These are phyloP conservation scores for Acleris cristana DNA, from an alignment of 2,888 invertebrate genomes.

Conservation along the genomic window DNA sequence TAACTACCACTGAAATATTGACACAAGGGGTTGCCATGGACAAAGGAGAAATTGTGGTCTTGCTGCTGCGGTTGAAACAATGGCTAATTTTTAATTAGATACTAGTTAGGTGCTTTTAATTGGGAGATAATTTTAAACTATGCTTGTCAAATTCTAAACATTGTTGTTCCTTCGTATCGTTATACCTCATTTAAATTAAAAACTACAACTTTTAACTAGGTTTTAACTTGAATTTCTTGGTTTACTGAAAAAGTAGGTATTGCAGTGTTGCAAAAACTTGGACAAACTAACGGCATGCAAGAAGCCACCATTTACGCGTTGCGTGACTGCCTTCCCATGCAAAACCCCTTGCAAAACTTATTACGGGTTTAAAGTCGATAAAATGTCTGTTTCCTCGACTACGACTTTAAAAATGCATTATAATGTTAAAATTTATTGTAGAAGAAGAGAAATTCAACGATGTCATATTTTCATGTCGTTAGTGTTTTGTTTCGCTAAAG, in stretches of 20 bases:
- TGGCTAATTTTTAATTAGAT: background rate
- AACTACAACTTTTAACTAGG: too few relatives aligned
- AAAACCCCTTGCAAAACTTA: conserved; percentile 19
- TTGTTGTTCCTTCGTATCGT: too few relatives aligned
- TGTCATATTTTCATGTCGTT: too few relatives aligned
- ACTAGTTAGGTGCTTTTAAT: too few relatives aligned
- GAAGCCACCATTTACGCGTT: conserved; percentile 23
- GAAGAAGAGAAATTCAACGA: too few relatives aligned
- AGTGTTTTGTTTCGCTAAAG: too few relatives aligned
- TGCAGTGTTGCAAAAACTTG: too few relatives aligned
- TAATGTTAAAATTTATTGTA: background rate
- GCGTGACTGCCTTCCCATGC: conserved; percentile 28
- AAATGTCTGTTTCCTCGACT: conserved; percentile 7
- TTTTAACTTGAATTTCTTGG: too few relatives aligned
- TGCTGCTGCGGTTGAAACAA: background rate
- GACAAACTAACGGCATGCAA: conserved; percentile 9
- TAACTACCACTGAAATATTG: conserved; percentile 60
- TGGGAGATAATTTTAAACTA: too few relatives aligned
- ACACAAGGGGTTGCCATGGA: conserved; percentile 21
- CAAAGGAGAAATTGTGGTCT: conserved; percentile 12
- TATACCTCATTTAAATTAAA: too few relatives aligned
- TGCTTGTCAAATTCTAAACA: too few relatives aligned
- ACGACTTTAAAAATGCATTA: background rate
- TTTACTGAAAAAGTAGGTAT: too few relatives aligned
- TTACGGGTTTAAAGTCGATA: conserved; percentile 29